Base-by-base conservation (phyloP, 2,888 invertebrate species). In the Tipula confusa region DNA sequence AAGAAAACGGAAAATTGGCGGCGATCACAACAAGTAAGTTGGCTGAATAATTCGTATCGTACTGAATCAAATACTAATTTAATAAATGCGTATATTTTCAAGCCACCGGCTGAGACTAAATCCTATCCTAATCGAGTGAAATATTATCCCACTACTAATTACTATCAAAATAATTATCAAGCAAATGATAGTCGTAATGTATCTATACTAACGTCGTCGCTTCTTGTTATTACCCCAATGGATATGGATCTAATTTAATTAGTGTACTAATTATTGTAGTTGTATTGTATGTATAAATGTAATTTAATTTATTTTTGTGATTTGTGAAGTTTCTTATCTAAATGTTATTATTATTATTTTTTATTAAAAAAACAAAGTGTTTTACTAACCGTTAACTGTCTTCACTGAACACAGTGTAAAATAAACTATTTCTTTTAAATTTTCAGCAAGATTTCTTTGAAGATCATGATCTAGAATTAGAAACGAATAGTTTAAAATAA, bases 1-100 rank as follows among this genome's bases (percentile, higher is more conserved):
- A 86, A 86, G 64, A 86, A 86, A 38, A 85, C 85, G 64, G 85
- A 85, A 83, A 83, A 84, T 43, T 84, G 83, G n/a, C 83, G 85
- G 13, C 13, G 38, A 15, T 83, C 84, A 29, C 83, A 84, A 82
- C 84, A 84, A 82, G 84, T 84, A 83, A 83, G 36, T 80, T 64
- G 6, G 9, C 24, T 43, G 15, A 43, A 43, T 0, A n/a, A n/a
- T 36, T 36, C 36, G 11, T n/a, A 43, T n/a, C n/a, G n/a, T 43
- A 36, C 36, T 36, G 11, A 36, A 36, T 5, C 9, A 36, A 36
- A 36, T 36, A 36, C 9, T 36, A 36, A 36, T 36, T 36, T 36
- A 36, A 36, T 36, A 43, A n/a, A 3, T 43, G n/a, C 11, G 9
- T 64, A 48, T 48, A 24, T 64, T 64, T 64, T 64, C 18, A 64